phyloP scores from a whole-genome alignment of 2,888 invertebrate species.

The Sicus ferrugineus region DNA sequence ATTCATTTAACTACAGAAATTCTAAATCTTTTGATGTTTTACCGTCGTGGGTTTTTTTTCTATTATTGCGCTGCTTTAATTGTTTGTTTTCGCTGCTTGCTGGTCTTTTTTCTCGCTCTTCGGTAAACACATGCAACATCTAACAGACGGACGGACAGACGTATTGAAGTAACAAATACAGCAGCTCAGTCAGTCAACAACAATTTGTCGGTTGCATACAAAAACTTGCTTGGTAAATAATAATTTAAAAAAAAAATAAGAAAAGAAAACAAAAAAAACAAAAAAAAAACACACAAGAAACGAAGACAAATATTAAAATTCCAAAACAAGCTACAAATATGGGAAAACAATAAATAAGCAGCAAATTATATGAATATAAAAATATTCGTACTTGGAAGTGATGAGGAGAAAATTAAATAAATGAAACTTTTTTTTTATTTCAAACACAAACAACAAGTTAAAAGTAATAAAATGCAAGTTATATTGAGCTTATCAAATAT shows the following conservation, averaged over 20 bases:
- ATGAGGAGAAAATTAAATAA: too few relatives aligned
- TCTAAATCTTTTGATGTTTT: not conserved
- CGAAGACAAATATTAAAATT: not conserved
- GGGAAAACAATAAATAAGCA: too few relatives aligned
- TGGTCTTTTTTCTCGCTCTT: too few relatives aligned
- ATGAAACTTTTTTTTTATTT: not conserved
- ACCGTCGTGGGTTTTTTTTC: not conserved
- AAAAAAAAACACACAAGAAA: not conserved
- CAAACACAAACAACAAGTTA: not conserved
- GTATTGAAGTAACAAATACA: not conserved
- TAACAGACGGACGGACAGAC: not conserved
- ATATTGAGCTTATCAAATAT: too few relatives aligned
- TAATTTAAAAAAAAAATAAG: not conserved
- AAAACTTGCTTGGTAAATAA: not conserved
- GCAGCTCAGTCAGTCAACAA: not conserved
- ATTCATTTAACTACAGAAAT: not conserved
- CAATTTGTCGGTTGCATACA: conserved; percentile 4
- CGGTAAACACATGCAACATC: not conserved
- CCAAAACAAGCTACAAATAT: too few relatives aligned
- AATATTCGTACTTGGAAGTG: too few relatives aligned
- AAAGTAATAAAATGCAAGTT: not conserved
- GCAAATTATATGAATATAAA: too few relatives aligned
- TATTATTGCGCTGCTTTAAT: not conserved
- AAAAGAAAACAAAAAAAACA: not conserved
- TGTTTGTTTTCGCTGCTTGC: not conserved